phyloP scores from a whole-genome alignment of 2,113 vertebrate genomes.

The Apodemus sylvaticus region DNA sequence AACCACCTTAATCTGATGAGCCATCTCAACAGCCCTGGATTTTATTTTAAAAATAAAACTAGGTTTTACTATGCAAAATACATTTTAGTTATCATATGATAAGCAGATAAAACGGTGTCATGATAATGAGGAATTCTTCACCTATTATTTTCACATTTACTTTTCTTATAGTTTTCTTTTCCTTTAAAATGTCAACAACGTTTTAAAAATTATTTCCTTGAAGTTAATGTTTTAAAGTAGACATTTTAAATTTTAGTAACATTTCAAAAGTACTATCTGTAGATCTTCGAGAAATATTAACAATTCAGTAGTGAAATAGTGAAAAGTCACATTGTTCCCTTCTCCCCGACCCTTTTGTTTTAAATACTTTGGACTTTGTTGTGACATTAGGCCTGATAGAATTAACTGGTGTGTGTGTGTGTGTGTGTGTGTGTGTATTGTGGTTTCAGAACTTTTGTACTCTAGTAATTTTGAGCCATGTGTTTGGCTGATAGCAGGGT shows the following conservation, averaged over 20 bases:
- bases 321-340: accelerated
- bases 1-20: neutral
- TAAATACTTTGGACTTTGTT: neutral
- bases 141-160: neutral
- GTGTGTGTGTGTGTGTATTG: too few relatives aligned
- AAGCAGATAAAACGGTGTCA: neutral
- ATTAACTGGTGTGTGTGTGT: neutral
- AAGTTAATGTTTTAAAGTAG: neutral
- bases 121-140: neutral
- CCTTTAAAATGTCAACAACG: neutral
- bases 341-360: accelerated
- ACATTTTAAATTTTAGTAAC: neutral
- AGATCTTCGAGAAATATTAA: neutral
- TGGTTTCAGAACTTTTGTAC: neutral
- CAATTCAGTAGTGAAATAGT: neutral
- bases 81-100: neutral
- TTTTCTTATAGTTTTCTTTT: neutral
- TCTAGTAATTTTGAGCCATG: neutral
- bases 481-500: neutral
- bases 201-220: neutral
- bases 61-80: neutral
- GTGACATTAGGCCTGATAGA: neutral
- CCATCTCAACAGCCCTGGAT: neutral
- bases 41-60: neutral
- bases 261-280: neutral